phyloP scores from a whole-genome alignment of 2,888 invertebrate species.

The Cactoblastis cactorum region DNA sequence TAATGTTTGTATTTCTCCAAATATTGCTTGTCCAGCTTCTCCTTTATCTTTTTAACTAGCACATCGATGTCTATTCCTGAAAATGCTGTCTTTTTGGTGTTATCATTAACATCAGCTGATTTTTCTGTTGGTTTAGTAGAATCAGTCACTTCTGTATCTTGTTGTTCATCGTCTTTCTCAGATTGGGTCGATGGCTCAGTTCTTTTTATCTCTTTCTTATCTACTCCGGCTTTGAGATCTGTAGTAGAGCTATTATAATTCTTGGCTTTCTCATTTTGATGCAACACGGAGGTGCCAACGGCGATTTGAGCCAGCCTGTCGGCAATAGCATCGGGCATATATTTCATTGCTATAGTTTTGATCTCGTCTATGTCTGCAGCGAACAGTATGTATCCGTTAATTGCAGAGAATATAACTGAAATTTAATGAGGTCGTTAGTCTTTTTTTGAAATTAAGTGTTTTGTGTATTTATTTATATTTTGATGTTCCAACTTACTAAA shows the following conservation, averaged over 20 bases:
- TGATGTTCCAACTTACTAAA: too few species aligned
- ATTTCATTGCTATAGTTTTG: constrained; percentile 35
- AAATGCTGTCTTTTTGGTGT: not conserved
- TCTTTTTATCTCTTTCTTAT: not conserved
- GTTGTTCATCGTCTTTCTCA: not conserved
- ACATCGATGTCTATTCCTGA: constrained; percentile 31
- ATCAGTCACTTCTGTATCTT: not conserved
- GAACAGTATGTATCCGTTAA: constrained; percentile 30
- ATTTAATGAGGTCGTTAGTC: too few species aligned
- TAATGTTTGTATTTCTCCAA: constrained; percentile 4
- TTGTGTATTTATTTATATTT: too few species aligned
- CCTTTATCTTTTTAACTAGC: constrained; percentile 36
- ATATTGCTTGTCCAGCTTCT: constrained; percentile 30
- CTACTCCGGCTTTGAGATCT: too few species aligned
- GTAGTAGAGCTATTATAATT: not conserved
- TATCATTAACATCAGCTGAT: not conserved
- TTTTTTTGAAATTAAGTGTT: not conserved
- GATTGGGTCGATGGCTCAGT: not conserved
- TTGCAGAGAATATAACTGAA: constrained; percentile 17
- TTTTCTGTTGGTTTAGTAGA: not conserved
- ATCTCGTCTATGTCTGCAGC: constrained; percentile 47
- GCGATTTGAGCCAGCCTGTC: constrained; percentile 34
- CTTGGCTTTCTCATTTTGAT: not conserved
- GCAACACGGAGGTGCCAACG: not conserved
- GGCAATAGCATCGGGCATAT: constrained; percentile 34